phyloP scores from a whole-genome alignment of 2,888 invertebrate species.

The Aleiodes alternator region DNA sequence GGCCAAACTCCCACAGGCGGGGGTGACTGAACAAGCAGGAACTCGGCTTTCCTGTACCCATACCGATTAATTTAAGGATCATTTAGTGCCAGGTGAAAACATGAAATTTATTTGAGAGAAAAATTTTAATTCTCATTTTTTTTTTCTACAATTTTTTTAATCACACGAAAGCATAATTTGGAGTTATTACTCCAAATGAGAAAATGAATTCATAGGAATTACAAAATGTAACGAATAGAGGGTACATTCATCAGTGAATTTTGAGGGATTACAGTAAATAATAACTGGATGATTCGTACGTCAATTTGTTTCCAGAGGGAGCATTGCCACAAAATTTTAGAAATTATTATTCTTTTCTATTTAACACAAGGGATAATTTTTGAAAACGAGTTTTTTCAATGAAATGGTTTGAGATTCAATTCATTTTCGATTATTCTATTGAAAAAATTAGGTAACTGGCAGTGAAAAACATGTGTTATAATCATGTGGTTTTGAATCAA shows the following conservation, averaged over 20 bases:
- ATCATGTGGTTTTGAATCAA: too few species aligned
- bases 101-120: not conserved
- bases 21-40: conserved; percentile 64
- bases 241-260: not conserved
- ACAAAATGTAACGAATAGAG: not conserved
- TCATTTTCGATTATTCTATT: too few species aligned
- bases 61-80: conserved; percentile 59
- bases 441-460: too few species aligned
- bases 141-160: not conserved
- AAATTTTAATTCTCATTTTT: conserved; percentile 10
- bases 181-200: too few species aligned
- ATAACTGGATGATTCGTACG: not conserved
- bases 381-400: too few species aligned
- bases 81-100: conserved; percentile 65
- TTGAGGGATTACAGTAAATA: not conserved
- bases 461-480: too few species aligned
- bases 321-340: conserved; percentile 23
- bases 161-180: too few species aligned
- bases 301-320: conserved; percentile 19
- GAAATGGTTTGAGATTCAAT: too few species aligned
- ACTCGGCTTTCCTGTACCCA: conserved; percentile 69
- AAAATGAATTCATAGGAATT: too few species aligned
- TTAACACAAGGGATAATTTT: not conserved
- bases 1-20: conserved; percentile 78
- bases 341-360: not conserved